Evolutionary conservation across 1,140 invertebrate species (phyloP).

Genomic region (Magallana gigas): DNA sequence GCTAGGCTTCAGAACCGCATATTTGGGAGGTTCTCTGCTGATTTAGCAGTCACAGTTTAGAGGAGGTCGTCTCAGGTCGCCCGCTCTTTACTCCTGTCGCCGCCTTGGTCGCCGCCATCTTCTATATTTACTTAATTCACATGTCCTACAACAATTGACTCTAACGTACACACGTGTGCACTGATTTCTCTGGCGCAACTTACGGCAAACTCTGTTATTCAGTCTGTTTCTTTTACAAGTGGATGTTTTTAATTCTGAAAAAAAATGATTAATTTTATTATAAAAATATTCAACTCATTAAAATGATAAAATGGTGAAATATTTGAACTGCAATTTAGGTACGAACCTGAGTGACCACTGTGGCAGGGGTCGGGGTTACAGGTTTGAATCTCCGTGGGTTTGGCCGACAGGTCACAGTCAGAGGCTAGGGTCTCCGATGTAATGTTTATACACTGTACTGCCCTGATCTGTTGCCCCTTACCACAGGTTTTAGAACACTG

Average conservation of each 20-base stretch:
- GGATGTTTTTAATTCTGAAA: conserved; percentile 51
- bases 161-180: conserved; percentile 69
- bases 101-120: conserved; percentile 32
- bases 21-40: not conserved
- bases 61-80: too few relatives aligned
- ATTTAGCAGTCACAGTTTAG: too few relatives aligned
- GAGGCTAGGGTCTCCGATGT: conserved; percentile 74
- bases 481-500: conserved; percentile 76
- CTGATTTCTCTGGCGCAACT: conserved; percentile 65
- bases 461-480: conserved; percentile 72
- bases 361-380: conserved; percentile 79
- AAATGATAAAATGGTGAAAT: not conserved
- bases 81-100: not conserved
- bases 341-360: conserved; percentile 66
- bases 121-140: conserved; percentile 54
- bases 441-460: conserved; percentile 79
- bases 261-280: not conserved
- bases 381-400: conserved; percentile 74
- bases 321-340: not conserved
- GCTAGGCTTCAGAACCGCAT: not conserved
- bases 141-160: conserved; percentile 72
- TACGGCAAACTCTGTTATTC: conserved; percentile 68
- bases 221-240: conserved; percentile 68
- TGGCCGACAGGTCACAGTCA: conserved; percentile 73
- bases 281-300: not conserved